Conservation (phyloP, 2,888 invertebrate genomes). For the Drosophila histrio region DNA sequence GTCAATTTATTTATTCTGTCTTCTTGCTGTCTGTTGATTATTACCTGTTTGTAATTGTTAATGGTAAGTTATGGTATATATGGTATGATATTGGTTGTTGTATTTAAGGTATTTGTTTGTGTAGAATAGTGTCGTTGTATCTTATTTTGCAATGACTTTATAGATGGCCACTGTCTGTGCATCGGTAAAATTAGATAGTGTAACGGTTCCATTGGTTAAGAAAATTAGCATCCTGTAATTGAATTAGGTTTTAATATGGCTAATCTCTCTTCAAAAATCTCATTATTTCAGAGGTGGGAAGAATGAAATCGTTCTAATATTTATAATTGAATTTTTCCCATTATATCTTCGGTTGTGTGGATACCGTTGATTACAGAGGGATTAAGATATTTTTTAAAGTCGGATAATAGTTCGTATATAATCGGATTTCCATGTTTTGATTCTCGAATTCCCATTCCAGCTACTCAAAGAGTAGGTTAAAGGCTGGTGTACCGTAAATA, state of each 20-base stretch:
- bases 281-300: background rate
- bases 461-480: background rate
- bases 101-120: background rate
- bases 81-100: background rate
- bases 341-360: slow-evolving; percentile 4
- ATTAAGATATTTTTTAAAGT: background rate
- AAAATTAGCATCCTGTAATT: background rate
- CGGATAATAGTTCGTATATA: background rate
- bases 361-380: slow-evolving; percentile 1
- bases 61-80: background rate
- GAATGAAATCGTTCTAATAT: slow-evolving; percentile 2
- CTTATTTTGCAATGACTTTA: background rate
- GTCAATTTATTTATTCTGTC: background rate
- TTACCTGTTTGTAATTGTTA: slow-evolving; percentile 3
- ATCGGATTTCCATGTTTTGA: slow-evolving; percentile 36
- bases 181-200: background rate
- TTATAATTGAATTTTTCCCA: slow-evolving; percentile 1
- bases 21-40: background rate
- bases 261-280: background rate
- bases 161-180: background rate
- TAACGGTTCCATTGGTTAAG: background rate
- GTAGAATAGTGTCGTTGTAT: background rate
- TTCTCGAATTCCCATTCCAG: slow-evolving; percentile 13
- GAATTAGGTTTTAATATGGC: background rate
- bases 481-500: background rate